These are phyloP conservation scores for Eupithecia vulgata DNA, from an alignment of 2,888 invertebrate species.

Conservation along the genomic window DNA sequence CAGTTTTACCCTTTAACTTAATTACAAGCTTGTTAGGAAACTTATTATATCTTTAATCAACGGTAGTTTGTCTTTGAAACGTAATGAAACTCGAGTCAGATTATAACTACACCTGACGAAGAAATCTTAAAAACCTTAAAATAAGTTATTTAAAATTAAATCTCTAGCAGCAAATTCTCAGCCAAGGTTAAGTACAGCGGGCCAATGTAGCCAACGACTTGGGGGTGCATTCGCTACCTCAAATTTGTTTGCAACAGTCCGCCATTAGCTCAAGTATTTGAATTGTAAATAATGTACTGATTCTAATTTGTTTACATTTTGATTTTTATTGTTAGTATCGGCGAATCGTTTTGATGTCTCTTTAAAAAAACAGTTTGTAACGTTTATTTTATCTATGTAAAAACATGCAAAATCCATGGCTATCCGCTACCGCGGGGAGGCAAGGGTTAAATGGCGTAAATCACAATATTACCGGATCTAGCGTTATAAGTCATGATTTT, in stretches of 20 bases:
- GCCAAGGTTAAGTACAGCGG: too few relatives aligned
- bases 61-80: constrained; percentile 7
- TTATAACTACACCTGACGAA: neutral
- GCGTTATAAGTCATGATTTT: constrained; percentile 75
- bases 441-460: constrained; percentile 64
- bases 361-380: neutral
- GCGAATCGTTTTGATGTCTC: neutral
- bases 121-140: neutral
- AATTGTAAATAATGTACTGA: too few relatives aligned
- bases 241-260: too few relatives aligned
- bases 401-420: constrained; percentile 15
- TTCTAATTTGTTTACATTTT: too few relatives aligned
- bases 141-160: neutral
- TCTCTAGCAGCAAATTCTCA: neutral
- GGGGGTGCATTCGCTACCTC: too few relatives aligned
- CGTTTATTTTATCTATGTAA: neutral
- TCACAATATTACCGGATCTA: constrained; percentile 67
- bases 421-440: constrained; percentile 20
- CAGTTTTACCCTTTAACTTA: constrained; percentile 15
- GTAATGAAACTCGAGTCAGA: constrained; percentile 2
- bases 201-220: too few relatives aligned
- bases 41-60: constrained; percentile 20
- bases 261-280: too few relatives aligned
- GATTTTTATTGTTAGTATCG: too few relatives aligned
- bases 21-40: constrained; percentile 18